A percentile compares a stretch with the other conserved stretches of the same genome.
These are phyloP conservation scores for Ferdinandea cuprea DNA, from an alignment of 2,888 invertebrate species.

Conservation along the genomic window DNA sequence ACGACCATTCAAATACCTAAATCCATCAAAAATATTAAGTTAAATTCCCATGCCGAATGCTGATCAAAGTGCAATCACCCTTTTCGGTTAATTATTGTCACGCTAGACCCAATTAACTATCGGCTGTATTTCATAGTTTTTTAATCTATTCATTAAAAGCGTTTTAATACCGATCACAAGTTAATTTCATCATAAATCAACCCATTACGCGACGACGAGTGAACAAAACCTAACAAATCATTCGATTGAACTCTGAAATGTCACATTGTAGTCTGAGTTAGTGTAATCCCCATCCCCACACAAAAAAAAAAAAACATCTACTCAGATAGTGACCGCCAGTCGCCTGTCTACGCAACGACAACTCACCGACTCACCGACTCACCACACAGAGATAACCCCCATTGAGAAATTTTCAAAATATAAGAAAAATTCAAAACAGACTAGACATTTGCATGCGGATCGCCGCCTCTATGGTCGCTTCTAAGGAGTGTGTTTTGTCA, in stretches of 20 bases:
- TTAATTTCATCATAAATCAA: constrained; percentile 43
- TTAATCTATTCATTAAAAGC: constrained; percentile 14
- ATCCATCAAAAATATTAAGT: no score
- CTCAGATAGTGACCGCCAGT: constrained; percentile 10
- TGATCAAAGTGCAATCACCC: not conserved
- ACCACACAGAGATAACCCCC: constrained; percentile 6
- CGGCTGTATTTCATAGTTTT: not conserved
- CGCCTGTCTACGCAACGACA: not conserved
- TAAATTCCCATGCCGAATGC: not conserved
- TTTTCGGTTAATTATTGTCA: not conserved
- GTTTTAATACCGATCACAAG: constrained; percentile 27
- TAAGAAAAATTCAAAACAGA: constrained; percentile 6
- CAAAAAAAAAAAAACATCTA: no score
- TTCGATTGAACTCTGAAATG: constrained; percentile 22
- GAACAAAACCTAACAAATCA: constrained; percentile 11
- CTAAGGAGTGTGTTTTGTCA: not conserved
- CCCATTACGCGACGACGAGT: constrained; percentile 4
- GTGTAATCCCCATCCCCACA: constrained; percentile 10
- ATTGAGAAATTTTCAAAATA: constrained; percentile 17
- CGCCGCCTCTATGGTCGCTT: not conserved
- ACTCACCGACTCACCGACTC: no score
- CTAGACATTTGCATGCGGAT: constrained; percentile 6
- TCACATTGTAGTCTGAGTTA: not conserved
- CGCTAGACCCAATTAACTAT: constrained; percentile 18
- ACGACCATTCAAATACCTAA: no score